Percentiles rank a stretch among this genome's conserved stretches.
phyloP scores from a whole-genome alignment of 2,797 vertebrate species.

The Carcharodon carcharias region DNA sequence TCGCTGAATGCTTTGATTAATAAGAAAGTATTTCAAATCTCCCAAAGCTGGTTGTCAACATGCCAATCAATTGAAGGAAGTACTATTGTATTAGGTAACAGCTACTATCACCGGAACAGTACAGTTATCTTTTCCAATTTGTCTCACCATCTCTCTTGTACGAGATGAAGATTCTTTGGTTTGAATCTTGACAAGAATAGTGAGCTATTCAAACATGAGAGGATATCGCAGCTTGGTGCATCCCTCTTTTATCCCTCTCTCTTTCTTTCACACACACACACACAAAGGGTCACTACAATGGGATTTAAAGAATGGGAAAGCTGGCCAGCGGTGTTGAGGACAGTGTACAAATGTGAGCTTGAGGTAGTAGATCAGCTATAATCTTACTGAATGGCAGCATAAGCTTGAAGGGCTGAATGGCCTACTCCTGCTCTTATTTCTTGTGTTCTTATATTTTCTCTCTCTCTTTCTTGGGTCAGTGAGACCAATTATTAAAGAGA shows the following conservation, averaged over 20 bases:
- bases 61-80: not conserved
- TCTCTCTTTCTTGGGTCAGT: not conserved
- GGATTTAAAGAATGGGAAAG: not conserved
- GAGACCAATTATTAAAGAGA: not conserved
- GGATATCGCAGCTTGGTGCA: not conserved
- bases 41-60: not conserved
- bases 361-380: too few species aligned
- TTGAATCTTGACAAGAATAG: not conserved
- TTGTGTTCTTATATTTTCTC: not conserved
- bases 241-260: not conserved
- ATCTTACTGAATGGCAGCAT: not conserved
- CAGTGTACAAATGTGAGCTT: too few species aligned
- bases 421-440: not conserved
- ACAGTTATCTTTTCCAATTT: not conserved
- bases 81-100: not conserved
- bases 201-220: not conserved
- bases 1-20: not conserved
- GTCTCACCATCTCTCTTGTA: not conserved
- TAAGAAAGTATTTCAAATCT: not conserved
- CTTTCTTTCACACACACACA: not conserved
- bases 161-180: not conserved
- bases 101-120: not conserved
- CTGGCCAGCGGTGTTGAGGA: not conserved
- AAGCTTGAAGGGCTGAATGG: not conserved
- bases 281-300: not conserved